Base-by-base conservation (phyloP, 2,113 vertebrate genomes). In the Phrynosoma blainvillii region DNA sequence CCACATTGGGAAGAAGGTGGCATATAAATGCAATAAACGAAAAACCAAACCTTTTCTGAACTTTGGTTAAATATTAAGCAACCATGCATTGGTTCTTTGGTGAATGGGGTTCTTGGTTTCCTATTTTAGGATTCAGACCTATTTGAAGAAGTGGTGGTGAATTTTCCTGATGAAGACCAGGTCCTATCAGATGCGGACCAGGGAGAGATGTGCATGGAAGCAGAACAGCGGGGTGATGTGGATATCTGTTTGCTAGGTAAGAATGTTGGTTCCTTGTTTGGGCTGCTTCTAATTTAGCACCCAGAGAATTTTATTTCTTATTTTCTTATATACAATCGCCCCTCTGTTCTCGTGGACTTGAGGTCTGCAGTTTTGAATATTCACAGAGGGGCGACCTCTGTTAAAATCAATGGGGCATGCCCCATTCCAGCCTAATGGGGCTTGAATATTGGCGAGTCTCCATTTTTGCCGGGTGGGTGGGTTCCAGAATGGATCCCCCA, bases 171-270 rank as follows among this genome's bases (percentile, higher is more conserved):
- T 56, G 87, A 84, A 36, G 87, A 84, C n/a, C 87, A 88, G 65
- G 16, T 59, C n/a, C 30, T 42, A 20, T 88, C 81, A 5, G 80
- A 88, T n/a, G 47, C n/a, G 6, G 87, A 88, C n/a, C 87, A 88
- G n/a, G 73, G 80, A 77, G 87, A 83, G 3, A 75, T 32, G 21
- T 32, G 42, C 59, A 52, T 77, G 73, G 87, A 83, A 11, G 62
- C 87, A 13, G 87, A 78, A n/a, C 87, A 88, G 47, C 66, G 47
- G 81, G 81, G 16, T n/a, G 87, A 88, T 36, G 62, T 78, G 32
- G 87, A 84, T 13, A 84, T 88, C 25, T 84, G 87, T 70, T 84
- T 88, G 74, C 87, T 88, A 47, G 87, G 87, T 88, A 65, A 84
- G 74, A 18, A 40, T 18, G 11, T 52, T 23, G 3, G 5, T 47